phyloP scores from a whole-genome alignment of 2,113 vertebrate genomes.

The Oncorhynchus keta region DNA sequence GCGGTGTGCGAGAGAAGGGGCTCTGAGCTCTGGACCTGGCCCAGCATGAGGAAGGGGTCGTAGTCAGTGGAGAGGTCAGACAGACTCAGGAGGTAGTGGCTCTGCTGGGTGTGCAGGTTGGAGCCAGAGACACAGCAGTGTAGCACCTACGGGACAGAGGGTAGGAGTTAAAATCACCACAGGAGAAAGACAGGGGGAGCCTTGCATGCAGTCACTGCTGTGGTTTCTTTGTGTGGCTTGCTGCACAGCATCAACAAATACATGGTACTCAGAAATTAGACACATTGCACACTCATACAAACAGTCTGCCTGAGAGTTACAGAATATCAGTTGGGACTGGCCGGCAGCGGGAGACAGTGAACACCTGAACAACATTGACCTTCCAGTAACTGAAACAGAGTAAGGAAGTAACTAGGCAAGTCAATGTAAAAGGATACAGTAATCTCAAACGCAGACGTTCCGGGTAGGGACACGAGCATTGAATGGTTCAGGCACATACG shows the following conservation, averaged over 20 bases:
- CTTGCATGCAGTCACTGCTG: neutral
- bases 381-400: too few relatives aligned
- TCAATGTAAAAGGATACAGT: too few relatives aligned
- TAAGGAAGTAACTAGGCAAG: too few relatives aligned
- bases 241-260: too few relatives aligned
- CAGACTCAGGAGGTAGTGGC: constrained; percentile 89
- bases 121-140: constrained; percentile 94
- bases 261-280: too few relatives aligned
- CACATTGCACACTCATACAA: too few relatives aligned
- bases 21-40: constrained; percentile 83
- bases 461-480: constrained; percentile 14
- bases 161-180: neutral
- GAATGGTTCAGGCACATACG: constrained; percentile 34
- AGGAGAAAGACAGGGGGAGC: neutral
- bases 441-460: too few relatives aligned
- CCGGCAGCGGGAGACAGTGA: too few relatives aligned
- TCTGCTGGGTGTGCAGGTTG: constrained; percentile 89
- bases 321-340: too few relatives aligned
- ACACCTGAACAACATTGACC: too few relatives aligned
- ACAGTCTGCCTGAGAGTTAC: too few relatives aligned
- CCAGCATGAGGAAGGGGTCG: constrained; percentile 86
- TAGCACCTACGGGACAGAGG: constrained; percentile 76
- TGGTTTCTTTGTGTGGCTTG: too few relatives aligned
- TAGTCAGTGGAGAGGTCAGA: constrained; percentile 89
- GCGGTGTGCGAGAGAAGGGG: constrained; percentile 71